Percentiles rank a stretch among this genome's conserved stretches.
Evolutionary conservation across 2,113 vertebrate genomes (phyloP).

Genomic region (Thamnophis sirtalis): DNA sequence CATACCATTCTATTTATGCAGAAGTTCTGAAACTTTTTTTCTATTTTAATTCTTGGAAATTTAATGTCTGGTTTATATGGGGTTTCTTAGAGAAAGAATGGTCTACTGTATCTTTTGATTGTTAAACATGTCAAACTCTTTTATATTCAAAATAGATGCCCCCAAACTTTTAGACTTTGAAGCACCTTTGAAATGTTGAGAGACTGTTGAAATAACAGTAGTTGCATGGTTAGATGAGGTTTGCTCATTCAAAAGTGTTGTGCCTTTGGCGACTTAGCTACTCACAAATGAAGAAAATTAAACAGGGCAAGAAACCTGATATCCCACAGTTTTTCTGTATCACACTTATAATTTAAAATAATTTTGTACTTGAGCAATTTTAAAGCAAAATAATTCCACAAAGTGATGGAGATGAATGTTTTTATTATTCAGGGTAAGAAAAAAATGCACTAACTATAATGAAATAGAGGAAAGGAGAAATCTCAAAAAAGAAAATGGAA

Average conservation of each 20-base stretch:
- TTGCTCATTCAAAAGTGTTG: not conserved
- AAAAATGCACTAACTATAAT: slow-evolving; percentile 4
- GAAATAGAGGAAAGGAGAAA: slow-evolving; percentile 24
- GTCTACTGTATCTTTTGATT: not conserved
- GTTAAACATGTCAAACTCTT: not conserved
- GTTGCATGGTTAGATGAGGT: not conserved
- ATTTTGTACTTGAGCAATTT: not conserved
- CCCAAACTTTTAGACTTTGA: not conserved
- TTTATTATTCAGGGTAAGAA: not conserved
- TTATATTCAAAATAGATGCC: not conserved
- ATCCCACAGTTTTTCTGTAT: not conserved
- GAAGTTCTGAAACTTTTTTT: not conserved
- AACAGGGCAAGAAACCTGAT: not conserved
- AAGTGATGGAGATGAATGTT: not conserved
- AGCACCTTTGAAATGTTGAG: not conserved
- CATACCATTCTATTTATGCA: not conserved
- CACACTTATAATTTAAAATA: not conserved
- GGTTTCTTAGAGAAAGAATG: not conserved
- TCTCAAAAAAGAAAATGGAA: slow-evolving; percentile 10
- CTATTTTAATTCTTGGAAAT: not conserved
- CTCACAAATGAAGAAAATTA: not conserved
- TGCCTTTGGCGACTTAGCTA: not conserved
- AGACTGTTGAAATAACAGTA: not conserved
- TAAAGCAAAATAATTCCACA: not conserved
- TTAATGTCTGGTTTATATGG: not conserved